Conservation (phyloP, 1,140 invertebrate genomes). For the Euura saliciscinereae region DNA sequence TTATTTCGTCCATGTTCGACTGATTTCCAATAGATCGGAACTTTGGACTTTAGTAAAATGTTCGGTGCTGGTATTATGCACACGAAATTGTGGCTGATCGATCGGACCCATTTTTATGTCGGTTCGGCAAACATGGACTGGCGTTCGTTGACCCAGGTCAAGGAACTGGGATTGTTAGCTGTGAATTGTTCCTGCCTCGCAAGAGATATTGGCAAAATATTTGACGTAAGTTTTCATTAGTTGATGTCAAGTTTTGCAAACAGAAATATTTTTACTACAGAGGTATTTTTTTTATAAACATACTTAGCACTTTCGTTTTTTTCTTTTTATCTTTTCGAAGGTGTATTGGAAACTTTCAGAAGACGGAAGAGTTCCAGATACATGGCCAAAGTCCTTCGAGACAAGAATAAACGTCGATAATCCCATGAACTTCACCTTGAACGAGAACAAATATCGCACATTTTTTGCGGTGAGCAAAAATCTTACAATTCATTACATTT, state of each 20-base stretch:
- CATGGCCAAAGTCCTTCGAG: constrained; percentile 74
- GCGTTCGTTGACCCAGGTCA: constrained; percentile 95
- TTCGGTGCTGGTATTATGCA: constrained; percentile 91
- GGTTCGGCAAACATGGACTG: constrained; percentile 94
- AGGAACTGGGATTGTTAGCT: constrained; percentile 88
- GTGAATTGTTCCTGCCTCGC: constrained; percentile 86
- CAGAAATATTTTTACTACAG: not conserved
- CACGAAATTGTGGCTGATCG: constrained; percentile 93
- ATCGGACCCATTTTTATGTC: constrained; percentile 79
- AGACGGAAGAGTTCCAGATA: constrained; percentile 70
- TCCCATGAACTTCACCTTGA: constrained; percentile 75
- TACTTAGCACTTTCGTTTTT: not conserved
- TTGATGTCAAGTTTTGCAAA: too few species aligned
- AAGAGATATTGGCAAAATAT: constrained; percentile 89
- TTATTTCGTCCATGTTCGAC: too few species aligned
- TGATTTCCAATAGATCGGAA: constrained; percentile 68
- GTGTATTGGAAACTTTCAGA: constrained; percentile 88
- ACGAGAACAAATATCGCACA: constrained; percentile 66
- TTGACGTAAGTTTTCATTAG: constrained; percentile 67
- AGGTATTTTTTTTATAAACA: too few species aligned
- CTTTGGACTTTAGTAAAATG: constrained; percentile 83
- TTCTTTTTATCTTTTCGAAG: constrained; percentile 47
- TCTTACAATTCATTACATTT: not conserved
- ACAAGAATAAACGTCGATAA: constrained; percentile 79
- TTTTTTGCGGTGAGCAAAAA: constrained; percentile 76